Conservation (phyloP, 2,113 vertebrate genomes). For the Xenopus laevis region DNA sequence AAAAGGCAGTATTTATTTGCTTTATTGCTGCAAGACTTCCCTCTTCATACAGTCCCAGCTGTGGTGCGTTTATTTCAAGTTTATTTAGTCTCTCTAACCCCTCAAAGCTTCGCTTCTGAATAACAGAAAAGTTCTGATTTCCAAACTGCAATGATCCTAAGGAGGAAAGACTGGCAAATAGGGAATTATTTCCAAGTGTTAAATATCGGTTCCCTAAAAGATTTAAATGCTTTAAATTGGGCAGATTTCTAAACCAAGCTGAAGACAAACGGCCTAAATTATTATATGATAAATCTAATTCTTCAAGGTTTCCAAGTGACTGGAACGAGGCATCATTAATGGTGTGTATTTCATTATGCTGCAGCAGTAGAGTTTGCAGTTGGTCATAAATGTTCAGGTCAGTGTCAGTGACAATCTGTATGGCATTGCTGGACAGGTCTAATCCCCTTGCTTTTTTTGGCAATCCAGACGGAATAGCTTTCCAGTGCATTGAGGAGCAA, state of each 20-base stretch:
- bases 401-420: conserved; percentile 51
- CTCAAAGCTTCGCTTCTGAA: conserved; percentile 63
- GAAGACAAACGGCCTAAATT: conserved; percentile 57
- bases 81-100: conserved; percentile 58
- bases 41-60: conserved; percentile 49
- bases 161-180: conserved; percentile 61
- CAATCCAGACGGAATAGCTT: conserved; percentile 58
- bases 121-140: conserved; percentile 48
- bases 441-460: conserved; percentile 45
- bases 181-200: conserved; percentile 57
- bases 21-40: conserved; percentile 53
- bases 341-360: conserved; percentile 55
- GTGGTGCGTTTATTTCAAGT: conserved; percentile 60
- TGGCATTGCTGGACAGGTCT: conserved; percentile 69
- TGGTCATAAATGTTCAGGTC: conserved; percentile 61
- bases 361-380: conserved; percentile 61
- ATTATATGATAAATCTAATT: conserved; percentile 74
- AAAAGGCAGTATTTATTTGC: conserved; percentile 50
- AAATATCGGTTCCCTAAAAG: conserved; percentile 68
- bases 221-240: conserved; percentile 63
- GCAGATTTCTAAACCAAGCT: conserved; percentile 69
- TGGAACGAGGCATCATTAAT: conserved; percentile 64
- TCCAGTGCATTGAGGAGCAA: conserved; percentile 57
- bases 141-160: conserved; percentile 66
- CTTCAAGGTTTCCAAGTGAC: conserved; percentile 59